phyloP scores from a whole-genome alignment of 1,140 invertebrate species.

The Aphaenogaster rudis region DNA sequence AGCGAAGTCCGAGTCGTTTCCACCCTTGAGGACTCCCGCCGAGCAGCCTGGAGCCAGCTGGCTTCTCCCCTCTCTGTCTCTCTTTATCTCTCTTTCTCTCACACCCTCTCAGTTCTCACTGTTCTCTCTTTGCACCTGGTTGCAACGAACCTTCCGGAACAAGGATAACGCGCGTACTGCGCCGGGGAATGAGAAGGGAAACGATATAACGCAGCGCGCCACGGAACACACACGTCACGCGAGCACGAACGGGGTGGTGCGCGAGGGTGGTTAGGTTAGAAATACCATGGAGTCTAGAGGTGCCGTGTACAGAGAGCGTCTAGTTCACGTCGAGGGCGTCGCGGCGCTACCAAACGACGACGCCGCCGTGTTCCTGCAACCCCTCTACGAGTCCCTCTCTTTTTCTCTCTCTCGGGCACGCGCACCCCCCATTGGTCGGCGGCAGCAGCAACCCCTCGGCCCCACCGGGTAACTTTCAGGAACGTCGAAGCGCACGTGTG shows the following conservation, averaged over 20 bases:
- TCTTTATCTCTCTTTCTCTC: slow-evolving; percentile 2
- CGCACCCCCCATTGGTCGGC: slow-evolving; percentile 66
- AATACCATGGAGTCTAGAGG: slow-evolving; percentile 62
- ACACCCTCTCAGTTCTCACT: slow-evolving; percentile 32
- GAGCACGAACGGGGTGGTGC: slow-evolving; percentile 63
- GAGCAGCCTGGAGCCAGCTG: slow-evolving; percentile 56
- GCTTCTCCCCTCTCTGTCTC: slow-evolving; percentile 41
- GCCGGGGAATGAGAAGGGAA: slow-evolving; percentile 47
- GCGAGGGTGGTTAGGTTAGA: slow-evolving; percentile 71
- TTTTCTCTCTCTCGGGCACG: slow-evolving; percentile 56
- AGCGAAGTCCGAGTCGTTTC: slow-evolving; percentile 38
- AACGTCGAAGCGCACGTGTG: slow-evolving; percentile 42
- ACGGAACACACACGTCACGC: slow-evolving; percentile 68
- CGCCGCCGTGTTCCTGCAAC: slow-evolving; percentile 66
- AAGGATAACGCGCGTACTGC: slow-evolving; percentile 56
- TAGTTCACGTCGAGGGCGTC: slow-evolving; percentile 74
- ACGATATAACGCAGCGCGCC: slow-evolving; percentile 66
- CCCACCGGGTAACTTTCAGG: slow-evolving; percentile 41
- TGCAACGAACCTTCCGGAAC: slow-evolving; percentile 58
- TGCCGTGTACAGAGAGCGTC: slow-evolving; percentile 61
- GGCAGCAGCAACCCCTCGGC: slow-evolving; percentile 24
- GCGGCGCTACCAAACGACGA: slow-evolving; percentile 74
- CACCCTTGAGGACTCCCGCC: slow-evolving; percentile 58
- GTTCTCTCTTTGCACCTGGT: slow-evolving; percentile 49
- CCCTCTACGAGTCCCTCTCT: slow-evolving; percentile 62